A percentile compares a stretch with the other conserved stretches of the same genome.
phyloP scores from a whole-genome alignment of 2,888 invertebrate species.

The Oscheius onirici region DNA sequence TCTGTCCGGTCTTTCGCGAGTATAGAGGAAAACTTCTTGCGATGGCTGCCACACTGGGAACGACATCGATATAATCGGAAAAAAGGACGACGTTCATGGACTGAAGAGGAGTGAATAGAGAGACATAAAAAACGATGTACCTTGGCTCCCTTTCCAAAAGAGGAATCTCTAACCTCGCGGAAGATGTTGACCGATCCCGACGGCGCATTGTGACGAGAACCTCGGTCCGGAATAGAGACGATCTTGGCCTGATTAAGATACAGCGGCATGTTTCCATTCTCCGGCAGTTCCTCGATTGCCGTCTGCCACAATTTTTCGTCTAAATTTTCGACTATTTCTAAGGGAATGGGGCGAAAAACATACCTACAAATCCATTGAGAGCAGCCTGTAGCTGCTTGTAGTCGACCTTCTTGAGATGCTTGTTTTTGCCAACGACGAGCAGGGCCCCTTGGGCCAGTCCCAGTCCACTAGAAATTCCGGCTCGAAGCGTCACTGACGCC shows the following conservation, averaged over 20 bases:
- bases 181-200: conserved; percentile 54
- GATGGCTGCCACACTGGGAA: conserved; percentile 84
- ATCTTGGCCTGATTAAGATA: conserved; percentile 60
- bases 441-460: conserved; percentile 38
- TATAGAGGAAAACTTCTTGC: conserved; percentile 84
- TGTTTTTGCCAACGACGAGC: conserved; percentile 43
- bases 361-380: conserved; percentile 11
- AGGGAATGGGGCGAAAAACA: not conserved
- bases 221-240: conserved; percentile 54
- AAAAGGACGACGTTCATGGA: conserved; percentile 56
- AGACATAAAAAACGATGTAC: conserved; percentile 23
- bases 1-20: conserved; percentile 75
- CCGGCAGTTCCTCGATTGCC: conserved; percentile 39
- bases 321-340: conserved; percentile 1
- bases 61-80: conserved; percentile 78
- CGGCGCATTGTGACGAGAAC: conserved; percentile 56
- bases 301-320: conserved; percentile 46
- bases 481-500: conserved; percentile 32
- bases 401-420: conserved; percentile 39
- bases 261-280: conserved; percentile 51
- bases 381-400: conserved; percentile 9
- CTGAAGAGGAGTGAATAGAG: conserved; percentile 34
- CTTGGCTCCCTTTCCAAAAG: conserved; percentile 44
- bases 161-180: conserved; percentile 46
- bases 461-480: conserved; percentile 8